phyloP scores from a whole-genome alignment of 1,140 invertebrate genomes.

The Diabrotica virgifera region DNA sequence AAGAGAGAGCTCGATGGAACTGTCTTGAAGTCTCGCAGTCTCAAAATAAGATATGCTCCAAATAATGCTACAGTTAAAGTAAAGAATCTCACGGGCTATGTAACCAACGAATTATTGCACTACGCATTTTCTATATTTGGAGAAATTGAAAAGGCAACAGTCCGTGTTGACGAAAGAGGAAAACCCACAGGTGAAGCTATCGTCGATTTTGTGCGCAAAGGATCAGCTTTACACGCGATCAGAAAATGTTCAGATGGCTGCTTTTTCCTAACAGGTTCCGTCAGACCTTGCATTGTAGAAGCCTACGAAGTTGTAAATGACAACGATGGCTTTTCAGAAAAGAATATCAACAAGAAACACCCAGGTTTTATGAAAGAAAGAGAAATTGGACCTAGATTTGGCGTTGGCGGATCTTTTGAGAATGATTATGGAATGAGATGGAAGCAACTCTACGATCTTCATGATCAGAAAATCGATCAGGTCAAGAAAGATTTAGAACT shows the following conservation, averaged over 20 bases:
- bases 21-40: slow-evolving; percentile 69
- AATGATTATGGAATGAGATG: slow-evolving; percentile 93
- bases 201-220: slow-evolving; percentile 93
- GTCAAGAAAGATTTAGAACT: slow-evolving; percentile 88
- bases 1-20: slow-evolving; percentile 91
- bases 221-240: slow-evolving; percentile 81
- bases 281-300: slow-evolving; percentile 88
- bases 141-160: slow-evolving; percentile 91
- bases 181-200: slow-evolving; percentile 93
- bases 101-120: slow-evolving; percentile 94
- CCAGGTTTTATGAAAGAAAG: slow-evolving; percentile 78
- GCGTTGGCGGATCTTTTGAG: slow-evolving; percentile 85
- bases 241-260: slow-evolving; percentile 89
- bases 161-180: slow-evolving; percentile 94
- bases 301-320: slow-evolving; percentile 87
- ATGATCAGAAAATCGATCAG: slow-evolving; percentile 86
- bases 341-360: slow-evolving; percentile 80
- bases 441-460: slow-evolving; percentile 93
- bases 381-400: slow-evolving; percentile 86
- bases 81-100: slow-evolving; percentile 87
- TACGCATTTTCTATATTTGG: slow-evolving; percentile 92
- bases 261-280: slow-evolving; percentile 87
- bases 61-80: slow-evolving; percentile 90
- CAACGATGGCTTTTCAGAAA: slow-evolving; percentile 90
- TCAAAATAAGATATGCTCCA: slow-evolving; percentile 94